Evolutionary conservation across 1,140 invertebrate species (phyloP).

Genomic region (Grapholita molesta): DNA sequence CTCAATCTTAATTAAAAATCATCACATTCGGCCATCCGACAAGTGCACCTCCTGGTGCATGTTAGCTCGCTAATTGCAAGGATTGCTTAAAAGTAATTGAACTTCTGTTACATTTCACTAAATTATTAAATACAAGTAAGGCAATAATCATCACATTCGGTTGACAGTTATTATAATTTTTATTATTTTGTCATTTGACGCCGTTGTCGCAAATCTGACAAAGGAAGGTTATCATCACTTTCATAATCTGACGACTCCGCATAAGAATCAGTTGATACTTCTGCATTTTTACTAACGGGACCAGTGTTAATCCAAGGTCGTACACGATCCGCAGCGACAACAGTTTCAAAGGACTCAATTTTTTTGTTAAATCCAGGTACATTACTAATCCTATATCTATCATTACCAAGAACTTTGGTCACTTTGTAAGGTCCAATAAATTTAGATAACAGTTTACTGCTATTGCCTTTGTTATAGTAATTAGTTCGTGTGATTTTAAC

Average conservation of each 20-base stretch:
- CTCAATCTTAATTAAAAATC: neutral
- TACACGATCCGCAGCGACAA: neutral
- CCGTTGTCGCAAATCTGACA: neutral
- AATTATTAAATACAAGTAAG: too few species aligned
- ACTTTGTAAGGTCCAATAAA: constrained; percentile 13
- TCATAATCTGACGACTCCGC: neutral
- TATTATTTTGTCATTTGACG: neutral
- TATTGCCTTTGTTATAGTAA: constrained; percentile 3
- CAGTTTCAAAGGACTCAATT: neutral
- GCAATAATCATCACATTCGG: too few species aligned
- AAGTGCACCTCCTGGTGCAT: neutral
- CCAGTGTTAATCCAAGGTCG: constrained; percentile 6
- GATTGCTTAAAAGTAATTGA: too few species aligned
- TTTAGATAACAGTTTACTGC: constrained; percentile 15
- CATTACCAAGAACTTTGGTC: neutral
- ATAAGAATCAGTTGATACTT: neutral
- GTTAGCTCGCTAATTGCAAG: neutral
- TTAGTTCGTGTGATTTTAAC: constrained; percentile 8
- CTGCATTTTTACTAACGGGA: too few species aligned
- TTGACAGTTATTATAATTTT: neutral
- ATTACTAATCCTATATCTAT: constrained; percentile 1
- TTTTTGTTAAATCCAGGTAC: constrained; percentile 7
- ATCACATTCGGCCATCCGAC: neutral
- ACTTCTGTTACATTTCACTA: too few species aligned
- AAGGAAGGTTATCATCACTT: neutral